Base-by-base conservation (phyloP, 2,888 invertebrate genomes). In the Cosmorhoe ocellata region DNA sequence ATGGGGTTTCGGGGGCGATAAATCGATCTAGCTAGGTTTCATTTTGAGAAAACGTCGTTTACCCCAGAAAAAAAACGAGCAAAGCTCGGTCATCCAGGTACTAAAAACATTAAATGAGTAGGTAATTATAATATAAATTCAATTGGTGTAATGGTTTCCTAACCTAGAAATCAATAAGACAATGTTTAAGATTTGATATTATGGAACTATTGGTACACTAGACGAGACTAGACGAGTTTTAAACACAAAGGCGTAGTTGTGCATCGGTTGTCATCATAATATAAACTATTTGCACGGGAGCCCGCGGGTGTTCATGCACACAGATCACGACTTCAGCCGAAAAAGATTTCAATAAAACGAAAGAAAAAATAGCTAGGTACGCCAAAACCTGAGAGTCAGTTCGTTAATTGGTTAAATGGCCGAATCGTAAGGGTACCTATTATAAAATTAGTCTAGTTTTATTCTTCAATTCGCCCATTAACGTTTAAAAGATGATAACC, bases 301-400 rank as follows among this genome's bases (percentile, higher is more conserved):
- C 81, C 75, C 62, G 64, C 69, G 58, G 71, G 68, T 62, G 36
- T 72, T 78, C 79, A 77, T 76, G 79, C 76, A 76, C 65, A 67
- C 69, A 63, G 73, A 80, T 87, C 87, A 84, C 84, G 84, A 86
- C 72, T 80, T 68, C 76, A 80, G 58, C 71, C 71, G 71, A 71
- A 18, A 73, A 76, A 64, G 57, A 66, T 71, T 67, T 69, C 61
- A 64, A 64, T 72, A 74, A 68, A 69, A 67, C 63, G 63, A 46
- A 26, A 51, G 48, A 36, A 45, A 64, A 69, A 70, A 71, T 40
- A 14, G 34, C 37, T 47, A n/a, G n/a, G n/a, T n/a, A 38, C 36
- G 27, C 32, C 37, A 51, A 46, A 56, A 50, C 43, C 31, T 54
- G 27, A 26, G 47, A 37, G 42, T n/a, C n/a, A n/a, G n/a, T 38